phyloP scores from a whole-genome alignment of 2,113 vertebrate genomes.

The Varanus komodoensis region DNA sequence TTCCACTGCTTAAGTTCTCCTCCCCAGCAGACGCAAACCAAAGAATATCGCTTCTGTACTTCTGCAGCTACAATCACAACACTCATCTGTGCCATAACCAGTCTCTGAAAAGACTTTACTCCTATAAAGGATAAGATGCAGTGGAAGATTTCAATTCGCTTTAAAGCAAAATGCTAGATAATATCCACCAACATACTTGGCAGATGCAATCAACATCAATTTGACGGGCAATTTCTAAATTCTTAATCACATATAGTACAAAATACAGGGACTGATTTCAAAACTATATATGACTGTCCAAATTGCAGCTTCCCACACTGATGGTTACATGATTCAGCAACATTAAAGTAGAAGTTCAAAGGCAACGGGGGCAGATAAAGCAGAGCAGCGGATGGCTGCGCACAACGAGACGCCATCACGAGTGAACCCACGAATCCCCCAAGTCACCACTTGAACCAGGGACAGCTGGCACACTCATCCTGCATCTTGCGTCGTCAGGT shows the following conservation, averaged over 20 bases:
- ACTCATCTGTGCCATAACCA: constrained; percentile 32
- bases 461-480: not conserved
- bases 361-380: not conserved
- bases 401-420: not conserved
- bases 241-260: not conserved
- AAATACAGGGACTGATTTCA: not conserved
- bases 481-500: not conserved
- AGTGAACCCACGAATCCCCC: not conserved
- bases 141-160: not conserved
- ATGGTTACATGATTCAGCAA: not conserved
- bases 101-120: not conserved
- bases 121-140: not conserved
- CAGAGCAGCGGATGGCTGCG: not conserved
- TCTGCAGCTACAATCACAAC: constrained; percentile 33
- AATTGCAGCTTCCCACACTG: not conserved
- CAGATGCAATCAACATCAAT: not conserved
- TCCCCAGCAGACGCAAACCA: not conserved
- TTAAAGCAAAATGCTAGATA: not conserved
- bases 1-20: not conserved
- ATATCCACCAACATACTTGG: not conserved
- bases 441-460: not conserved
- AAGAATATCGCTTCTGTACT: not conserved
- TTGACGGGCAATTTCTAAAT: not conserved
- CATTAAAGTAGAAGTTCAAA: not conserved
- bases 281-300: not conserved